Conservation (phyloP, 30 jellyfish, hydroid and myxozoan species). For the Aurelia aurita region DNA sequence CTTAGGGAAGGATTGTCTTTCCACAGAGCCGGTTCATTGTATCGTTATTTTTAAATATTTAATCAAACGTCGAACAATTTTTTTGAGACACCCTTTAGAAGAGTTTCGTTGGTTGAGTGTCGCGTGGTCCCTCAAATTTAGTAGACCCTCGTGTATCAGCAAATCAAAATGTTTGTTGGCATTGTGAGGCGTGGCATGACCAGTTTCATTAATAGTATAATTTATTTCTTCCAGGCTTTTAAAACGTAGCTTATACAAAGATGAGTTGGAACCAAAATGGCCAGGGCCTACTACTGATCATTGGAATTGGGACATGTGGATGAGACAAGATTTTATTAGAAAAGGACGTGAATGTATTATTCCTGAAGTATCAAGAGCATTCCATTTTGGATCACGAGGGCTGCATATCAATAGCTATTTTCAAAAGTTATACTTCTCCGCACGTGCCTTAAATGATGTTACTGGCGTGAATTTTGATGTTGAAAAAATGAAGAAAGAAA, state of each 20-base stretch:
- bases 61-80: no score
- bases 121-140: no score
- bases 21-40: no score
- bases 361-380: conserved; percentile 96
- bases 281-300: conserved; percentile 85
- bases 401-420: conserved; percentile 67
- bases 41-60: no score
- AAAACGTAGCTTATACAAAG: conserved; percentile 62
- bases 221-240: conserved; percentile 14
- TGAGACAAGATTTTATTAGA: conserved; percentile 81
- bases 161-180: no score
- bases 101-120: no score
- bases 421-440: conserved; percentile 83
- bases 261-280: conserved; percentile 84
- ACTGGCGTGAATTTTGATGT: conserved; percentile 81
- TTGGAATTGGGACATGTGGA: conserved; percentile 99
- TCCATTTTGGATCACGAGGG: conserved; percentile 97
- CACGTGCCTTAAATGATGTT: conserved; percentile 79
- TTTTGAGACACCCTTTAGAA: no score
- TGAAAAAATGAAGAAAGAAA: conserved; percentile 71
- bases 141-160: no score
- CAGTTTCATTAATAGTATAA: no score
- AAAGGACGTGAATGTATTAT: conserved; percentile 99
- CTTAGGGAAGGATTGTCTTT: no score
- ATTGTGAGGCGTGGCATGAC: no score